Conservation (phyloP, 2,797 vertebrate genomes). For the Enteromius thamalakanensis region DNA sequence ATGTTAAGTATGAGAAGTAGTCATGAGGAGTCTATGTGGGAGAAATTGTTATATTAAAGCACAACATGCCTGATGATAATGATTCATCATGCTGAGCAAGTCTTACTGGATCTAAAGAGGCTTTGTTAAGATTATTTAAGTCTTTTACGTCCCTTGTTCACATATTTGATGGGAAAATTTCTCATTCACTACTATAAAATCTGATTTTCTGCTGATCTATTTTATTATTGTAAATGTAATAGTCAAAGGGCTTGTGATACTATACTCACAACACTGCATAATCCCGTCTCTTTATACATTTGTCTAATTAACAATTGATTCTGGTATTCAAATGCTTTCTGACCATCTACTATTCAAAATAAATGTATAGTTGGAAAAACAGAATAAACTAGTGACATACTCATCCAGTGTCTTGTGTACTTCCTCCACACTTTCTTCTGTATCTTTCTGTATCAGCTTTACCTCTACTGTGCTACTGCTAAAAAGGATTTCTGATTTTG, state of each 20-base stretch:
- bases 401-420: conserved; percentile 56
- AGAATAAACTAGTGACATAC: conserved; percentile 55
- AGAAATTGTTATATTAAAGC: background rate
- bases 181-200: background rate
- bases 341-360: background rate
- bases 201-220: background rate
- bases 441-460: conserved; percentile 29
- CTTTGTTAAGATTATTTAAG: background rate
- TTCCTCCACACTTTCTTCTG: conserved; percentile 37
- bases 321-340: background rate
- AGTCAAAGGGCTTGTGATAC: background rate
- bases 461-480: conserved; percentile 20
- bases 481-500: conserved; percentile 41
- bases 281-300: background rate
- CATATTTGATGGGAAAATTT: background rate
- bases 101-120: background rate
- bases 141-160: background rate
- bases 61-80: background rate
- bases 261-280: background rate
- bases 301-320: background rate
- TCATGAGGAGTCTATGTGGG: background rate
- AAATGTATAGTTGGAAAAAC: background rate
- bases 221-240: background rate
- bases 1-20: conserved; percentile 16
- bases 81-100: background rate